Evolutionary conservation across 2,888 invertebrate species (phyloP).

Genomic region (Andrena hattorfiana): DNA sequence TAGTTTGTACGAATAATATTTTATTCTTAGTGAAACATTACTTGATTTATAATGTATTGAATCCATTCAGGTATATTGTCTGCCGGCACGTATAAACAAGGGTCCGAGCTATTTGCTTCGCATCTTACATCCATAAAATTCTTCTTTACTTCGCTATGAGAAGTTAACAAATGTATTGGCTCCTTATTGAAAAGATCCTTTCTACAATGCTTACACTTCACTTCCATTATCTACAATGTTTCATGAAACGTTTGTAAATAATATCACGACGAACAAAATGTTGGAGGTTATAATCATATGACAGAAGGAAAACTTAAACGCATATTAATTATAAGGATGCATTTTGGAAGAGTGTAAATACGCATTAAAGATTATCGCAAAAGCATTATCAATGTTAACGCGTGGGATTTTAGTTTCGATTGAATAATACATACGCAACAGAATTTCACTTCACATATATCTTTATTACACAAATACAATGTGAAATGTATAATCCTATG

Average conservation of each 20-base stretch:
- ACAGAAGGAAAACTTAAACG: not conserved
- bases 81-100: constrained; percentile 55
- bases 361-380: not conserved
- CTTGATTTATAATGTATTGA: constrained; percentile 53
- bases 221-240: constrained; percentile 47
- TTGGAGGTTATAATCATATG: not conserved
- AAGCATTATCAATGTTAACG: not conserved
- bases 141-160: constrained; percentile 54
- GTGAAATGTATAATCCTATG: not conserved
- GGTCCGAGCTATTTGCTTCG: constrained; percentile 32
- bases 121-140: constrained; percentile 43
- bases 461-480: not conserved
- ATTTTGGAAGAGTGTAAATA: not conserved
- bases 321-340: too few relatives aligned
- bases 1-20: not conserved
- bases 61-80: constrained; percentile 68
- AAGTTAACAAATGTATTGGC: constrained; percentile 47
- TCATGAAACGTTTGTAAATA: not conserved
- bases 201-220: constrained; percentile 66
- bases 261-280: not conserved
- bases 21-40: constrained; percentile 37
- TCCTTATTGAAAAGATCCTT: constrained; percentile 52
- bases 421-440: too few relatives aligned
- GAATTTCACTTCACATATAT: not conserved
- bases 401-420: not conserved